phyloP scores from a whole-genome alignment of 2,888 invertebrate species.

The Microchrysa polita region DNA sequence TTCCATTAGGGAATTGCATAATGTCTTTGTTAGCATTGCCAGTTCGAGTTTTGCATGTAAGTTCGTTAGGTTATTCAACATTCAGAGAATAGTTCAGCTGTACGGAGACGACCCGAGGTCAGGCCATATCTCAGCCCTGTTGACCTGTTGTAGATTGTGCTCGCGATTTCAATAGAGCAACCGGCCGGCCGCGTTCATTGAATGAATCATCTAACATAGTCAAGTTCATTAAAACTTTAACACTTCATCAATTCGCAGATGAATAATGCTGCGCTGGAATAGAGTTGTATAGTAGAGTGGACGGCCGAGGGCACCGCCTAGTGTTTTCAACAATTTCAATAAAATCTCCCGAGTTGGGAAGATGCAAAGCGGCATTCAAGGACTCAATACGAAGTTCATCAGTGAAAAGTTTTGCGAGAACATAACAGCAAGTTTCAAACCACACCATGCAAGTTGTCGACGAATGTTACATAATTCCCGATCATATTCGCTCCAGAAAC shows the following conservation, averaged over 20 bases:
- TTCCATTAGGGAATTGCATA: constrained; percentile 33
- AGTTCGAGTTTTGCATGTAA: not conserved
- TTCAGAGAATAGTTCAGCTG: not conserved
- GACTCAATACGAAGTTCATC: not conserved
- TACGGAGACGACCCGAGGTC: constrained; percentile 1
- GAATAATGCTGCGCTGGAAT: not conserved
- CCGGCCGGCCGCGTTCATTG: constrained; percentile 13
- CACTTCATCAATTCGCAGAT: constrained; percentile 29
- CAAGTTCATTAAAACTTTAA: constrained; percentile 44
- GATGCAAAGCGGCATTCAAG: not conserved
- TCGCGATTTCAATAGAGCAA: not conserved
- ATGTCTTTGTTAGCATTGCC: constrained; percentile 16
- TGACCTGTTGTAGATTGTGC: not conserved
- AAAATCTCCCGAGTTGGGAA: not conserved
- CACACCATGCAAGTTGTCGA: not conserved
- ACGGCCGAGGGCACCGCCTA: constrained; percentile 7
- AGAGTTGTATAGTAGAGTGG: too few species aligned
- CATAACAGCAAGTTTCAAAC: not conserved
- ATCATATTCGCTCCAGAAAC: not conserved
- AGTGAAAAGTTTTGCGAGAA: constrained; percentile 16
- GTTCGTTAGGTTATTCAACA: not conserved
- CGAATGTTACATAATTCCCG: constrained; percentile 22
- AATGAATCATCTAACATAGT: constrained; percentile 41
- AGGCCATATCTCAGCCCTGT: constrained; percentile 2
- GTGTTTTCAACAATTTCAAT: constrained; percentile 1